A percentile compares a stretch with the other conserved stretches of the same genome.
These are phyloP conservation scores for Operophtera brumata DNA, from an alignment of 2,888 invertebrate genomes.

Conservation along the genomic window DNA sequence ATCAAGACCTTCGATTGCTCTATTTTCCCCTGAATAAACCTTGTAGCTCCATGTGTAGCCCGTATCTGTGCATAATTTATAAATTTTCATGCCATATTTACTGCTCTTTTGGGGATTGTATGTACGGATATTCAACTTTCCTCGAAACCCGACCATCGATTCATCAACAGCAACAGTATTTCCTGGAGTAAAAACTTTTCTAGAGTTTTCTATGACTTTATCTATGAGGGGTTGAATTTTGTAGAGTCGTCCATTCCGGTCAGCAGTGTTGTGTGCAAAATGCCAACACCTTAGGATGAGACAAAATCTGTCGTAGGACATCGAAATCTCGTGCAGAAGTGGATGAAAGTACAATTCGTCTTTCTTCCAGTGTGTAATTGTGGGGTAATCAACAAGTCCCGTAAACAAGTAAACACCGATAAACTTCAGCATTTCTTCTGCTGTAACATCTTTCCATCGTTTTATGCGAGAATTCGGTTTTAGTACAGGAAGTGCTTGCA, in stretches of 20 bases:
- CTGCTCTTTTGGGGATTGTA: constrained; percentile 20
- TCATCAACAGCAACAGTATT: constrained; percentile 23
- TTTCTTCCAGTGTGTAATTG: constrained; percentile 24
- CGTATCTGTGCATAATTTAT: constrained; percentile 23
- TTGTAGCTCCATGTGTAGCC: constrained; percentile 25
- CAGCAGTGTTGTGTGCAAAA: constrained; percentile 21
- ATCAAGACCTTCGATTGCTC: constrained; percentile 10
- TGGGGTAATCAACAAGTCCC: constrained; percentile 18
- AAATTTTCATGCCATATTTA: constrained; percentile 27
- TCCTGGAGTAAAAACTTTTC: constrained; percentile 25
- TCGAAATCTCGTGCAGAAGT: constrained; percentile 19
- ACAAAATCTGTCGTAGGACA: constrained; percentile 21
- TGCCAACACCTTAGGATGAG: constrained; percentile 25
- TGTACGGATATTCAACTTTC: constrained; percentile 12
- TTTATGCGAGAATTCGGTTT: constrained; percentile 16
- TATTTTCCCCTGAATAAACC: constrained; percentile 23
- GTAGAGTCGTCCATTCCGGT: constrained; percentile 18
- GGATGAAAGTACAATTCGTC: constrained; percentile 21
- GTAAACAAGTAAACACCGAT: constrained; percentile 22
- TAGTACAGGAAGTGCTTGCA: constrained; percentile 3
- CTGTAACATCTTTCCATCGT: constrained; percentile 20
- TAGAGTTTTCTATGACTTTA: constrained; percentile 20
- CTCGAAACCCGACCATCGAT: constrained; percentile 23
- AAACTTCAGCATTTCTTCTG: constrained; percentile 23
- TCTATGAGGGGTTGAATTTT: constrained; percentile 28